Evolutionary conservation across 2,888 invertebrate species (phyloP), one percentile per base, ranked within the genome.

Genomic region (Sinopyrophorus schimmeli): DNA sequence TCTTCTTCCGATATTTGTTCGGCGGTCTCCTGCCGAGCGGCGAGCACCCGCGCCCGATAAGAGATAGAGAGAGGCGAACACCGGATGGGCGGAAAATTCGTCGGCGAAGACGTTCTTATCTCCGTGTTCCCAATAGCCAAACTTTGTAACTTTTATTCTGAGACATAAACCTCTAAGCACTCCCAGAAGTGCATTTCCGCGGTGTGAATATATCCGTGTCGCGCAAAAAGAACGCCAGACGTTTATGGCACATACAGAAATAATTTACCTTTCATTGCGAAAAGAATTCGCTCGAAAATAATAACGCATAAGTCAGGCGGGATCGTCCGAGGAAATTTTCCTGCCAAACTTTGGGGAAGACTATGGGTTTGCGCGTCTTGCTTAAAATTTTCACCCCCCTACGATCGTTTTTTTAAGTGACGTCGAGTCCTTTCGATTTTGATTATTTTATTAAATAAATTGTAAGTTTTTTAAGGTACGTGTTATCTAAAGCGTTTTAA

Each of bases 141-240:
- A 50, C 50, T 50, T 50, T 44, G 44, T 44, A 50, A 50, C 44
- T 50, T 50, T 50, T 50, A 50, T 44, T 50, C 50, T 39, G 40
- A 46, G 50, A 40, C 50, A 50, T 50, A 50, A 50, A 50, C 44
- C 44, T 50, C 40, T 40, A 50, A 50, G 50, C 46, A 44, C 44
- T 54, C 55, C 53, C 55, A 20, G 39, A 49, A 47, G 55, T 53
- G 47, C 52, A 55, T 53, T 55, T 49, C 50, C 38, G 42, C 34
- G 50, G 55, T 55, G 55, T 53, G 55, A 55, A 55, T 55, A 55
- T 53, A 55, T 55, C 44, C 48, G 46, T 41, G 47, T 46, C 41
- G 31, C 47, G 42, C 48, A 52, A 55, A 50, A 55, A 53, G 52
- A 51, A 53, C 49, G 37, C 24, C n/a, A 41, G 55, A 53, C 52